These are phyloP conservation scores for Trichogramma evanescens DNA, from an alignment of 2,888 invertebrate genomes.

Conservation along the genomic window DNA sequence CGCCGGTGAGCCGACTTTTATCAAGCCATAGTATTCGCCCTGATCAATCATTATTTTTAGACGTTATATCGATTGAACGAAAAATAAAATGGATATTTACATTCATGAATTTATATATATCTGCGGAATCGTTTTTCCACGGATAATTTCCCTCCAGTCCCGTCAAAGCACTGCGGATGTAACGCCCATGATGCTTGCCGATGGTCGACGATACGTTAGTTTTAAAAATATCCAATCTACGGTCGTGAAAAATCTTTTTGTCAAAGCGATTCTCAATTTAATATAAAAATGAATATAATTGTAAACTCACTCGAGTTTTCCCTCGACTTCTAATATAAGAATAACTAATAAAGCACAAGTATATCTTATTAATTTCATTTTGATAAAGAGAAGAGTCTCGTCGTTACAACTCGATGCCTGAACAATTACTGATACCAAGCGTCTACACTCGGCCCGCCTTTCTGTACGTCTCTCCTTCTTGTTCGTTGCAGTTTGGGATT, in stretches of 20 bases:
- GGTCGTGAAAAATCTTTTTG: neutral
- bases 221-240: constrained; percentile 13
- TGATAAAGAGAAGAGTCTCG: too few relatives aligned
- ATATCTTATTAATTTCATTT: neutral
- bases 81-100: constrained; percentile 22
- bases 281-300: constrained; percentile 1
- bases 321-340: neutral
- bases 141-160: neutral
- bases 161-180: too few relatives aligned
- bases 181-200: too few relatives aligned
- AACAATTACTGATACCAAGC: too few relatives aligned
- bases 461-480: too few relatives aligned
- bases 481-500: too few relatives aligned
- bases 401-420: too few relatives aligned
- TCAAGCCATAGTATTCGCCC: constrained; percentile 50
- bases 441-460: too few relatives aligned
- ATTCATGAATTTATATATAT: constrained; percentile 30
- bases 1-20: constrained; percentile 48
- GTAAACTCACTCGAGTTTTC: constrained; percentile 1
- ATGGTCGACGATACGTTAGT: neutral
- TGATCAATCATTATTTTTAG: constrained; percentile 29
- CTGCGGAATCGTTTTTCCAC: constrained; percentile 21
- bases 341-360: neutral
- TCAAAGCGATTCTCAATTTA: neutral
- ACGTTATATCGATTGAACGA: neutral